phyloP scores from a whole-genome alignment of 2,888 invertebrate genomes.

The Campoplex capitator region DNA sequence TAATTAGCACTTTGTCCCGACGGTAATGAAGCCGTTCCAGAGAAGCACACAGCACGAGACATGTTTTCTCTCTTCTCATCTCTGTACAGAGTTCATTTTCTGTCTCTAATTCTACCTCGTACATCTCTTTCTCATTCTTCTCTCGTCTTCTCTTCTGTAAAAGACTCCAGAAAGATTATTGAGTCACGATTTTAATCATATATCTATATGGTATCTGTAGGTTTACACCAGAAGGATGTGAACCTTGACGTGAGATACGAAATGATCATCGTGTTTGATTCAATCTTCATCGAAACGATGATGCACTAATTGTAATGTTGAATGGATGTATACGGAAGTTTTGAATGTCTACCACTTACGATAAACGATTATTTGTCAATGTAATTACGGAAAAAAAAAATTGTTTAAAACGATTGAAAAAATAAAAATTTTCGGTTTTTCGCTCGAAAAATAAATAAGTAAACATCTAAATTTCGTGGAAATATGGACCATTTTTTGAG shows the following conservation, averaged over 20 bases:
- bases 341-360: conserved; percentile 30
- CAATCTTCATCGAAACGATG: conserved; percentile 51
- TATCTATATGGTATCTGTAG: conserved; percentile 1
- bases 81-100: background rate
- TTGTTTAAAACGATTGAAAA: too few species aligned
- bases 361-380: conserved; percentile 30
- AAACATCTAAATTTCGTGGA: too few species aligned
- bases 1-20: conserved; percentile 77
- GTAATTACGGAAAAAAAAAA: too few species aligned
- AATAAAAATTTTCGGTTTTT: too few species aligned
- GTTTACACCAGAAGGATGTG: conserved; percentile 22
- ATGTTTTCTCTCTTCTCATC: conserved; percentile 18
- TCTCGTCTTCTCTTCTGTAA: conserved; percentile 1
- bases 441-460: too few species aligned
- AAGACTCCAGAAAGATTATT: conserved; percentile 32
- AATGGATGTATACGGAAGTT: conserved; percentile 21
- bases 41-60: conserved; percentile 67
- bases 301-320: conserved; percentile 36
- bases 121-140: conserved; percentile 2
- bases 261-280: conserved; percentile 51
- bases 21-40: conserved; percentile 77
- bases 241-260: conserved; percentile 46
- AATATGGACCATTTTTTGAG: too few species aligned
- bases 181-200: conserved; percentile 24
- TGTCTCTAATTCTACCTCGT: background rate